Percentiles rank a stretch among this genome's conserved stretches.
Evolutionary conservation across 2,888 invertebrate species (phyloP).

Genomic region (Pyrocoelia pectoralis): DNA sequence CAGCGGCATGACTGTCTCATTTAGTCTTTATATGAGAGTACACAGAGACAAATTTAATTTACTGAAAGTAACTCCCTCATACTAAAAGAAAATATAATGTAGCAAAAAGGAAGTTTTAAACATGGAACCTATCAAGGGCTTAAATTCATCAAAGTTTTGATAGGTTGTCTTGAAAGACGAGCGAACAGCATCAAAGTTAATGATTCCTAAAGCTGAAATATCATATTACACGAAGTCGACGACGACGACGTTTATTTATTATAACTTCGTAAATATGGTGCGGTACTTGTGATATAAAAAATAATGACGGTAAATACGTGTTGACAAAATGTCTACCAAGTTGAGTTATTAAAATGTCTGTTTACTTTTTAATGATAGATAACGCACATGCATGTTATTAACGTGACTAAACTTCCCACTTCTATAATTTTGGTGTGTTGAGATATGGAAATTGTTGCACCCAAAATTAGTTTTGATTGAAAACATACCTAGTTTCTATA

Average conservation of each 20-base stretch:
- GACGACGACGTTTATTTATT: background rate
- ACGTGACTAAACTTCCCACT: too few species aligned
- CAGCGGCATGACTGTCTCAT: background rate
- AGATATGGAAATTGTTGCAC: too few species aligned
- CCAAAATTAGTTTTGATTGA: too few species aligned
- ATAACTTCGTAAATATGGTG: background rate
- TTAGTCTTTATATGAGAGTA: background rate
- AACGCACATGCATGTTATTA: background rate
- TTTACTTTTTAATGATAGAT: background rate
- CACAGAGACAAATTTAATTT: slow-evolving; percentile 21
- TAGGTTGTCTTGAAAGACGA: slow-evolving; percentile 30
- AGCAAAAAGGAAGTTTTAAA: slow-evolving; percentile 19
- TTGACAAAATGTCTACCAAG: background rate
- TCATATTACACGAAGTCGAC: slow-evolving; percentile 24
- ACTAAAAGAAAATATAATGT: slow-evolving; percentile 15
- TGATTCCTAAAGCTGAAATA: slow-evolving; percentile 26
- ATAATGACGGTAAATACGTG: background rate
- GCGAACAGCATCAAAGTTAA: slow-evolving; percentile 26
- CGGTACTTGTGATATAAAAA: background rate
- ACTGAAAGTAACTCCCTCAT: slow-evolving; percentile 16
- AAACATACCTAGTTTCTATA: too few species aligned
- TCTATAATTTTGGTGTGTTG: too few species aligned
- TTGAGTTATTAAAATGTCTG: background rate
- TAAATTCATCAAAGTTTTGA: slow-evolving; percentile 30
- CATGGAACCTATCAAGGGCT: slow-evolving; percentile 21